Evolutionary conservation across 2,113 vertebrate genomes (phyloP), one percentile per base, ranked within the genome.

Genomic region (Salvelinus sp.): DNA sequence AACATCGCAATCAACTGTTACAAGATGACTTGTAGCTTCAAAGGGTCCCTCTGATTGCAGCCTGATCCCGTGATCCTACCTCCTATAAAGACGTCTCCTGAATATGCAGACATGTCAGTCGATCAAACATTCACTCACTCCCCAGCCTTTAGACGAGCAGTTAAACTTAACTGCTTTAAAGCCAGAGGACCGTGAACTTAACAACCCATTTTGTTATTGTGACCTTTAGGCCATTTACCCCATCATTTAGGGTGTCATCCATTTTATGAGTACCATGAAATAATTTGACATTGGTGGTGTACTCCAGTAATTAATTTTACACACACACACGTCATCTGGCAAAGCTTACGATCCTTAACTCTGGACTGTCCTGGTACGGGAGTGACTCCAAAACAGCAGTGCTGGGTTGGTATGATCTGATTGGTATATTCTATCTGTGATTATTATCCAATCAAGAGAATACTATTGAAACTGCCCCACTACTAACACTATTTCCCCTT

Each of bases 391-490:
- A 70, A 38, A 71, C 47, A 20, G n/a, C 63, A 68, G 62, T 84
- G 79, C 73, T 72, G 60, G 63, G 58, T 57, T 72, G 78, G 75
- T 33, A 38, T 16, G 33, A 89, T 85, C 90, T 91, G 47, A 68
- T 81, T 81, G 27, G 54, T 28, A 28, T 28, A 28, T 28, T 28
- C 28, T 28, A 3, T 28, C 28, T 28, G 28, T 28, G 28, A 28
- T 28, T 28, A 28, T 28, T 28, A 28, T 28, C 28, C 28, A 57
- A 30, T 68, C 27, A 27, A 30, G 12, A 68, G 65, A 68, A 48
- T 48, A 30, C 4, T 48, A 48, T 48, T 48, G 12, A 48, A 16
- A 58, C 6, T 30, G 3, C 30, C 30, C 30, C 30, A 30, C 30
- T 5, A 30, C 30, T 4, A 30, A 30, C 30, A 30, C 30, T 4